Percentiles rank a stretch among this genome's conserved stretches.
phyloP scores from a whole-genome alignment of 2,113 vertebrate species.

The Tragelaphus strepsiceros region DNA sequence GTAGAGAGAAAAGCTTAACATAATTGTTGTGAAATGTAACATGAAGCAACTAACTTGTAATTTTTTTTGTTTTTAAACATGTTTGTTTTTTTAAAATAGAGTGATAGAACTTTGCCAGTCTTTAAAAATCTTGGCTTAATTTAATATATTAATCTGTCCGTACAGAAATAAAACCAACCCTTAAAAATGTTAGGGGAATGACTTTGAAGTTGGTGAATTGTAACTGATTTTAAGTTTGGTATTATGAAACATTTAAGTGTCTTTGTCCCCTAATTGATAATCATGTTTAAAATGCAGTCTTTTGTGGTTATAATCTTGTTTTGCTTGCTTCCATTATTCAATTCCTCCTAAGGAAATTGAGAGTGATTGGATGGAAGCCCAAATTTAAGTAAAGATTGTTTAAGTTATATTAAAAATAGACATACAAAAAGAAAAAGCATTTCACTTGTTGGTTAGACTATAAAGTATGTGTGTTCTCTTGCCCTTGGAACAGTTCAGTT shows the following conservation, averaged over 20 bases:
- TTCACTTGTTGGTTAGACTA: constrained; percentile 47
- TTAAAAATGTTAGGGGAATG: constrained; percentile 76
- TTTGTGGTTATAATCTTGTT: constrained; percentile 56
- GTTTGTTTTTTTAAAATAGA: constrained; percentile 76
- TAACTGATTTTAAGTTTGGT: constrained; percentile 77
- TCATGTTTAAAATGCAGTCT: constrained; percentile 67
- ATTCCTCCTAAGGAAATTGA: constrained; percentile 35
- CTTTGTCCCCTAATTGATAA: constrained; percentile 76
- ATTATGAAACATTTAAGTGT: constrained; percentile 74
- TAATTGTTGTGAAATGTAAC: constrained; percentile 84
- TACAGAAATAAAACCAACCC: constrained; percentile 78
- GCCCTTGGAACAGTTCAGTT: constrained; percentile 66
- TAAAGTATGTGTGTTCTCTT: constrained; percentile 65
- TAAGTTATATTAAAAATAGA: constrained; percentile 64
- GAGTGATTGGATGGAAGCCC: constrained; percentile 28
- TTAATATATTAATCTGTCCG: constrained; percentile 83
- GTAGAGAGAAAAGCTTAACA: constrained; percentile 84
- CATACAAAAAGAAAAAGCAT: constrained; percentile 16
- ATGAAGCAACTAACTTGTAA: constrained; percentile 80
- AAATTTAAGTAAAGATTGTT: constrained; percentile 68
- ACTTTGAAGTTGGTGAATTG: constrained; percentile 76
- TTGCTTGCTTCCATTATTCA: constrained; percentile 56
- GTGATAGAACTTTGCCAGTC: constrained; percentile 78
- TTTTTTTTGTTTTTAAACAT: constrained; percentile 79
- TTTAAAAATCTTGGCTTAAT: constrained; percentile 83